Percentiles rank a stretch among this genome's conserved stretches.
Evolutionary conservation across 1,140 invertebrate genomes (phyloP).

Genomic region (Diploscapter pachys): DNA sequence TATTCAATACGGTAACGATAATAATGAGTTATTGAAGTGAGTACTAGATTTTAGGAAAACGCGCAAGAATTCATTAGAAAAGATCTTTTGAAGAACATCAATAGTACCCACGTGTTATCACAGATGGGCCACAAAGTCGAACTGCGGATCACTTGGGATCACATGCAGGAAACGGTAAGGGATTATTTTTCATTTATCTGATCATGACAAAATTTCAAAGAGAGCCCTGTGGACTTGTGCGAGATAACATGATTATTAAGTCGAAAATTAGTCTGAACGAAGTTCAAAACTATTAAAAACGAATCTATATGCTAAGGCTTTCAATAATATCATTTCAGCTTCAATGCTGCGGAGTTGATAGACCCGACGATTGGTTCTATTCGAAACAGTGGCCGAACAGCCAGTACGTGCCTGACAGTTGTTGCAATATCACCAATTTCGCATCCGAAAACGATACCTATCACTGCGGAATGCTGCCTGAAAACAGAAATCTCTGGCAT

Average conservation of each 20-base stretch:
- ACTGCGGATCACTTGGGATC: slow-evolving; percentile 71
- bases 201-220: background rate
- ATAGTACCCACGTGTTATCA: background rate
- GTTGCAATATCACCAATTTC: slow-evolving; percentile 63
- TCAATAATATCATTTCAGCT: slow-evolving; percentile 65
- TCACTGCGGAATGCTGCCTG: slow-evolving; percentile 9
- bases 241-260: too few relatives aligned
- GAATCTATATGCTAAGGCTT: slow-evolving; percentile 19
- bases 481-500: slow-evolving; percentile 1
- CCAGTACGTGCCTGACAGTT: slow-evolving; percentile 74
- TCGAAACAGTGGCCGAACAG: slow-evolving; percentile 74
- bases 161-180: slow-evolving; percentile 70
- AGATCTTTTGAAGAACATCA: slow-evolving; percentile 1
- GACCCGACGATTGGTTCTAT: slow-evolving; percentile 78
- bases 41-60: slow-evolving; percentile 9
- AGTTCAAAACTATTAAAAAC: background rate
- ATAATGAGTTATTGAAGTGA: background rate
- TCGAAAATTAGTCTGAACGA: background rate
- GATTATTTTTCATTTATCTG: slow-evolving; percentile 15
- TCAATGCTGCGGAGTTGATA: slow-evolving; percentile 78
- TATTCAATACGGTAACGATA: slow-evolving; percentile 1
- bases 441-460: background rate
- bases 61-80: slow-evolving; percentile 43
- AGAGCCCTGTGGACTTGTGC: too few relatives aligned
- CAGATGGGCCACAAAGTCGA: slow-evolving; percentile 59